These are phyloP conservation scores for Phaethon lepturus DNA, from an alignment of 2,113 vertebrate species.

Conservation along the genomic window DNA sequence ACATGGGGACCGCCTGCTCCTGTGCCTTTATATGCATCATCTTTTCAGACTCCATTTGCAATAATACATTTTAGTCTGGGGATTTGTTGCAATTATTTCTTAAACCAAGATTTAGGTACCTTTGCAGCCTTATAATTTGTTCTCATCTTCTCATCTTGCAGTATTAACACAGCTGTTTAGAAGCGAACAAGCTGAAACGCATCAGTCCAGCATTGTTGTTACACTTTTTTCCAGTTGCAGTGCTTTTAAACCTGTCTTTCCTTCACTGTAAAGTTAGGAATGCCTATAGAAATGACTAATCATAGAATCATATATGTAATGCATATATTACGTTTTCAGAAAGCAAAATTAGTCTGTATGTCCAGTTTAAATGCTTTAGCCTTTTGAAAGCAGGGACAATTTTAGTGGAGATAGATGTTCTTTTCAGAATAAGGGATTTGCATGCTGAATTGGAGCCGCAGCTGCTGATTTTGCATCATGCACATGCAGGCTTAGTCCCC, in stretches of 20 bases:
- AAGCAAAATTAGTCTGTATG: not conserved
- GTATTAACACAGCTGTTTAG: not conserved
- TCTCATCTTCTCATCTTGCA: not conserved
- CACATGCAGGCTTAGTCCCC: not conserved
- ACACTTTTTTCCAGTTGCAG: not conserved
- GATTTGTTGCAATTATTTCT: not conserved
- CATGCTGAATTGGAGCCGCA: not conserved
- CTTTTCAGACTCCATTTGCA: not conserved
- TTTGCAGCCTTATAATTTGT: not conserved
- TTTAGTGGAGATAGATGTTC: not conserved
- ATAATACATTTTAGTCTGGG: not conserved
- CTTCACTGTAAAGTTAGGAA: not conserved
- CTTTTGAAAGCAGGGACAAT: not conserved
- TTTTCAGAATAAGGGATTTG: not conserved
- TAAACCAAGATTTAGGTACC: not conserved
- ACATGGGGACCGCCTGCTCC: too few species aligned
- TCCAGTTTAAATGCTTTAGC: not conserved
- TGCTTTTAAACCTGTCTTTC: not conserved
- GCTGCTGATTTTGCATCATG: not conserved
- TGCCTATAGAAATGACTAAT: not conserved
- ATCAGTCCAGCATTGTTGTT: not conserved
- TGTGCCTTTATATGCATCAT: not conserved
- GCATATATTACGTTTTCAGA: rapidly evolving
- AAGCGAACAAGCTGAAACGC: not conserved
- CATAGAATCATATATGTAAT: not conserved